Conservation (phyloP, 2,797 vertebrate species). For the Gastrophryne carolinensis region DNA sequence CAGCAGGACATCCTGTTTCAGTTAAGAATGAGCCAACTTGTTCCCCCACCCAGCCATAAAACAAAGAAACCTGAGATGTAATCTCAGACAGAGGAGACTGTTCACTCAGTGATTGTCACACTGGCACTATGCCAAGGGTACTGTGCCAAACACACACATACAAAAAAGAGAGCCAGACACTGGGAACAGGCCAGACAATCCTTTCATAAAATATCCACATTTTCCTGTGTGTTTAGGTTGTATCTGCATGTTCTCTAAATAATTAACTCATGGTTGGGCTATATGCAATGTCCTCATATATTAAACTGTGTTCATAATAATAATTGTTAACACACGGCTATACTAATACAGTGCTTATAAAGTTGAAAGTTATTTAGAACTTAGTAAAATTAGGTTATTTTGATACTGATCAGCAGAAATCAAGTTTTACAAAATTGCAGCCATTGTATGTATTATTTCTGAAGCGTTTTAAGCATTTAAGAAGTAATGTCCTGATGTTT, state of each 20-base stretch:
- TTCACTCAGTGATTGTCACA: constrained; percentile 78
- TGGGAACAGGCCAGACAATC: constrained; percentile 69
- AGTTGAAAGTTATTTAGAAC: no score
- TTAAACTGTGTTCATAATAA: no score
- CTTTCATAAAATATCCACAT: constrained; percentile 7
- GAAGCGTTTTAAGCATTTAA: no score
- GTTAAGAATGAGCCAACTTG: constrained; percentile 71
- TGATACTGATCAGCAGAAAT: no score
- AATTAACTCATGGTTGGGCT: no score
- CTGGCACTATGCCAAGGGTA: constrained; percentile 77
- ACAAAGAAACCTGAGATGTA: constrained; percentile 74
- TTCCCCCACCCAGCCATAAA: constrained; percentile 71
- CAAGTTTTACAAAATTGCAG: no score
- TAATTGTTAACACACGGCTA: no score
- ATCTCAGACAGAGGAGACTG: constrained; percentile 75
- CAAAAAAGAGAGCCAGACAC: constrained; percentile 58
- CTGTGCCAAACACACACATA: constrained; percentile 51
- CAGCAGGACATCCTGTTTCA: constrained; percentile 82
- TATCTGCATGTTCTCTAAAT: neutral
- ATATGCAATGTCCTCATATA: no score
- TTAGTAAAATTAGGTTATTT: no score
- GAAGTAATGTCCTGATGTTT: no score
- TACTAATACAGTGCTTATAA: no score
- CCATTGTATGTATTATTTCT: no score
- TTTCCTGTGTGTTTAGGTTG: constrained; percentile 5